Evolutionary conservation across 2,888 invertebrate species (phyloP), one percentile per base, ranked within the genome.

Genomic region (Blastobasis adustella): DNA sequence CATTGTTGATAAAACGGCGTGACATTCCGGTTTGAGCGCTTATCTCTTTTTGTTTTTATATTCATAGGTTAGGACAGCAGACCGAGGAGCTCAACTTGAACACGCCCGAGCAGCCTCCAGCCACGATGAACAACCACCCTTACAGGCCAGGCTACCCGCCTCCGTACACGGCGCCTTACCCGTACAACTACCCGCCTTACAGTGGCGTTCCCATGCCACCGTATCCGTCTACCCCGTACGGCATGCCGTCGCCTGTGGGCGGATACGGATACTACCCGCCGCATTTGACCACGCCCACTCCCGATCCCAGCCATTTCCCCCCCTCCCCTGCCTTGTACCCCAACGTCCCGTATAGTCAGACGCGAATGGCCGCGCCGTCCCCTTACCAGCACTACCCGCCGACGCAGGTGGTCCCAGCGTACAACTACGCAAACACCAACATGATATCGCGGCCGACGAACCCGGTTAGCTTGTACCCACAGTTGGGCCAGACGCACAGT

Each of bases 391-490:
- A 63, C 0, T 82, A 83, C 52, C 76, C 77, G 0, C 68, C 76
- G 0, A 58, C 65, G 9, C 53, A 65, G 5, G 62, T 62, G 40
- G 49, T 64, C 1, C 65, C 71, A 0, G 51, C 71, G 0, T 87
- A 84, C 59, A 87, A 85, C 57, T 87, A 82, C 53, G 79, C 60
- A 44, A 83, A 84, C 1, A 87, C 87, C 0, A 87, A 84, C 44
- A 76, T 88, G 82, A 84, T 87, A 58, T 64, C 85, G 0, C 63
- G 85, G 41, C 78, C 84, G 1, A 69, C 82, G 0, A 65, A 79
- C 10, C 84, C 85, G 6, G 23, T 23, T 23, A 23, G 23, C 23
- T 40, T 86, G 37, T 86, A 86, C 52, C 85, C 87, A 0, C 79
- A 79, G 51, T 52, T 82, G 36, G 73, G 59, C 55, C 86, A 82